Evolutionary conservation across 2,113 vertebrate species (phyloP), one percentile per base, ranked within the genome.

Genomic region (Pteruthius melanotis): DNA sequence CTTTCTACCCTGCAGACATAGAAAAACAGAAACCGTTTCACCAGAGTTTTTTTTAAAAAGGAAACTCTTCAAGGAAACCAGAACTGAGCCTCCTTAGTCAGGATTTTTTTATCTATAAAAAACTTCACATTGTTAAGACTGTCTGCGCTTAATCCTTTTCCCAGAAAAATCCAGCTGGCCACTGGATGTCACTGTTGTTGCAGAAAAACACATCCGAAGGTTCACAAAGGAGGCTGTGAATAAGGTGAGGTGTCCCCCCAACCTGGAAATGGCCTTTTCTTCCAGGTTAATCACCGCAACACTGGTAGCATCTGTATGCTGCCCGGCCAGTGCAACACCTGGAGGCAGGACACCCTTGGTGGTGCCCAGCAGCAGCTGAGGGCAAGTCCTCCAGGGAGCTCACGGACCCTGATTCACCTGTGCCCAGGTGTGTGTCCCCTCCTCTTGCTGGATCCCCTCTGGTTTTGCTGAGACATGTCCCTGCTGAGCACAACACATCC

Each of bases 181-280:
- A 92, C 96, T 94, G 93, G 94, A 87, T 96, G 95, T 97, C 96
- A 95, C 86, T 96, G 95, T 95, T 96, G 96, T 8, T 95, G 90
- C 95, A 96, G 93, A 84, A 89, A 96, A 96, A 75, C 74, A 35
- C 4, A 27, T 3, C 24, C 3, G 1, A 49, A 90, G 50, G 86
- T 69, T 87, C 86, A 92, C 80, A 89, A 94, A 69, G 87, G 88
- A 23, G 94, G 80, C 92, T 87, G 69, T 10, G 53, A 88, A 10
- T 72, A 82, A 90, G 80, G 56, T 37, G 82, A 87, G 79, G 39
- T 13, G 60, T 61, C 56, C 42, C 80, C 16, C 28, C 52, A 76
- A 45, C 18, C 61, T 96, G 93, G 50, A 85, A 89, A 87, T 9
- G 19, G 53, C n/a, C 37, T 83, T 90, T 87, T 68, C 31, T 64